These are phyloP conservation scores for Argyrosomus japonicus DNA, from an alignment of 2,113 vertebrate genomes.

Conservation along the genomic window DNA sequence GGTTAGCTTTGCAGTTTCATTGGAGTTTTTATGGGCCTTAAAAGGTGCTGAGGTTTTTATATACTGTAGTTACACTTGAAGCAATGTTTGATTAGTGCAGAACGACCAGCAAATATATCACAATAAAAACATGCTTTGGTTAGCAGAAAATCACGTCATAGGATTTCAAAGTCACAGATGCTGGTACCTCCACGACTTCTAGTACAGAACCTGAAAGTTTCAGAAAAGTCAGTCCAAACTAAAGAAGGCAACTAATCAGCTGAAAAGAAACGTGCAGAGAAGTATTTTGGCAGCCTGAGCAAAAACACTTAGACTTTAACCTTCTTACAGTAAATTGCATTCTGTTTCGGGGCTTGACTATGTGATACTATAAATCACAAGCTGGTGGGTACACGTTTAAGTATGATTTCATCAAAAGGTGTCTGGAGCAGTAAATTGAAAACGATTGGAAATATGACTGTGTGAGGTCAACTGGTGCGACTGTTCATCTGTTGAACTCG, in stretches of 20 bases:
- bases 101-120: neutral
- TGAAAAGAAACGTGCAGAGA: neutral
- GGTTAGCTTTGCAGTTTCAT: neutral
- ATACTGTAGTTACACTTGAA: neutral
- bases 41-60: neutral
- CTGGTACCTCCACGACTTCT: no score
- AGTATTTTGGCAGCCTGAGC: slow-evolving; percentile 20
- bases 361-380: slow-evolving; percentile 19
- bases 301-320: slow-evolving; percentile 21
- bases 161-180: neutral
- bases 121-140: neutral
- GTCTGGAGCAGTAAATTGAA: slow-evolving; percentile 21
- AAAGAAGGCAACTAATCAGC: neutral
- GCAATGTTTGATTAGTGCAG: neutral
- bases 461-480: slow-evolving; percentile 1
- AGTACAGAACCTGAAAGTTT: no score
- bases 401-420: slow-evolving; percentile 12
- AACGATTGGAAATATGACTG: slow-evolving; percentile 7
- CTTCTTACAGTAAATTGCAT: slow-evolving; percentile 16
- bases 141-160: neutral
- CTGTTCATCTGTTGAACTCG: neutral
- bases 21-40: neutral
- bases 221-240: neutral
- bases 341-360: slow-evolving; percentile 2
- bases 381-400: neutral